Conservation (phyloP, 1,140 invertebrate genomes). For the Heliconius eleuchia region DNA sequence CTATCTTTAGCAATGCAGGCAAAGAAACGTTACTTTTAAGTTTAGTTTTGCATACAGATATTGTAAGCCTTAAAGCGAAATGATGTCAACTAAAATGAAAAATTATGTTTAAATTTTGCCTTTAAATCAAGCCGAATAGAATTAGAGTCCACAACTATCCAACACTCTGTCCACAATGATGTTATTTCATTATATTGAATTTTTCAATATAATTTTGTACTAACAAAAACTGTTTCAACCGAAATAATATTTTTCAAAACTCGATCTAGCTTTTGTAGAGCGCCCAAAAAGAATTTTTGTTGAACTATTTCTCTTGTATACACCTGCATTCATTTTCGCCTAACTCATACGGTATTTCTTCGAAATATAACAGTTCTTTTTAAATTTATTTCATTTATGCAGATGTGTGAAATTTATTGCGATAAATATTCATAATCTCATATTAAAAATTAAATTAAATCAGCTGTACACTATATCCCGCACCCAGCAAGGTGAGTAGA, state of each 20-base stretch:
- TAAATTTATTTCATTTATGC: background rate
- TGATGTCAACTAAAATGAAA: no score
- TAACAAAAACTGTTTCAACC: background rate
- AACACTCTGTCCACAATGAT: background rate
- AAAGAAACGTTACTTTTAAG: no score
- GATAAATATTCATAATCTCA: no score
- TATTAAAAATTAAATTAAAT: no score
- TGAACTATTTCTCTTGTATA: slow-evolving; percentile 9
- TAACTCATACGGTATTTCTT: background rate
- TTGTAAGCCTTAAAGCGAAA: no score
- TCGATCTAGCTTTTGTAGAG: background rate
- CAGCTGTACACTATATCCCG: no score
- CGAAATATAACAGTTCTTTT: background rate
- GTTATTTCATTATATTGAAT: background rate
- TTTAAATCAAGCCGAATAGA: background rate
- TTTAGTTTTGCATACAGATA: no score
- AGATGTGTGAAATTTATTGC: background rate
- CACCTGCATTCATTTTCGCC: slow-evolving; percentile 8
- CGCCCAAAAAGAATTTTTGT: background rate
- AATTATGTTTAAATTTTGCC: no score
- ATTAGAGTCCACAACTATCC: background rate
- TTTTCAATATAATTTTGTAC: background rate
- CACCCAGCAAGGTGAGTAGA: no score
- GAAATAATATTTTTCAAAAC: slow-evolving; percentile 5
- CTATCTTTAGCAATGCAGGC: no score